phyloP scores from a whole-genome alignment of 2,888 invertebrate genomes.

The Dryadula phaetusa region DNA sequence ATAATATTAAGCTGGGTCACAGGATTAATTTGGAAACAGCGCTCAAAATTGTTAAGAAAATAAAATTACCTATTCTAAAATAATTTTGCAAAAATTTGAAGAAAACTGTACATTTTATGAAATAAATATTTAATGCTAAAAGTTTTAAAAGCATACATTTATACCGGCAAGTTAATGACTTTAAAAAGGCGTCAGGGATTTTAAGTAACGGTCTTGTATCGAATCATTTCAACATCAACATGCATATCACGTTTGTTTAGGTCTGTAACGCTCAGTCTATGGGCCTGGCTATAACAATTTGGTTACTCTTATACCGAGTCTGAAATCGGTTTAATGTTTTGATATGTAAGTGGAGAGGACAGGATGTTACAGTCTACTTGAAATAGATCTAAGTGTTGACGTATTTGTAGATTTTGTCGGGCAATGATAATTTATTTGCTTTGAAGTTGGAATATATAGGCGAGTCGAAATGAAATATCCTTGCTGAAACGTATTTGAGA shows the following conservation, averaged over 20 bases:
- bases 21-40: too few relatives aligned
- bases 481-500: too few relatives aligned
- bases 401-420: neutral
- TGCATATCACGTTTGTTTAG: constrained; percentile 39
- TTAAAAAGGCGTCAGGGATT: neutral
- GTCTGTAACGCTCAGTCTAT: constrained; percentile 35
- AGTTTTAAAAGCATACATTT: neutral
- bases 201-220: neutral
- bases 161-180: neutral
- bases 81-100: too few relatives aligned
- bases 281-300: constrained; percentile 34
- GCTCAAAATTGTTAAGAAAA: too few relatives aligned
- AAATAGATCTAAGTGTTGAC: constrained; percentile 25
- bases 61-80: too few relatives aligned
- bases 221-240: constrained; percentile 23
- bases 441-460: neutral
- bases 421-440: constrained; percentile 3
- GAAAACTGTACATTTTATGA: neutral
- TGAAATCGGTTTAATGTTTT: constrained; percentile 44
- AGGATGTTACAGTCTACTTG: constrained; percentile 34
- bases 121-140: neutral
- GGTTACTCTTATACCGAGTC: constrained; percentile 35
- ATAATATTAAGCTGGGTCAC: too few relatives aligned
- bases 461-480: too few relatives aligned
- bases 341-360: constrained; percentile 39